These are phyloP conservation scores for Acutogordius australiensis DNA, from an alignment of 2,888 invertebrate genomes.

Conservation along the genomic window DNA sequence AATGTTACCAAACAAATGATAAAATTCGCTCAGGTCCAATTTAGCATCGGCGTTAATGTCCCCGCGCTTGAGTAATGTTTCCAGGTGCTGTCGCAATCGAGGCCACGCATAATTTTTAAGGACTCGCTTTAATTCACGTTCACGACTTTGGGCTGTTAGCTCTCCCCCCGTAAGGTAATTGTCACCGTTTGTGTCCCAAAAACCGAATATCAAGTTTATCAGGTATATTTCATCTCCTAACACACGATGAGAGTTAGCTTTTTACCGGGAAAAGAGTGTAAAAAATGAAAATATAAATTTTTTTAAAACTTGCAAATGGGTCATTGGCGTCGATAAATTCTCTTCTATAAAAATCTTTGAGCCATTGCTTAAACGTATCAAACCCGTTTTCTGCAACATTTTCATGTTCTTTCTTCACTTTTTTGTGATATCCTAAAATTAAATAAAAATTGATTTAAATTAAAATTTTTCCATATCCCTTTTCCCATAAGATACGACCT, in stretches of 20 bases:
- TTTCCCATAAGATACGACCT: too few species aligned
- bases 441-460: too few species aligned
- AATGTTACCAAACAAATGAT: not conserved
- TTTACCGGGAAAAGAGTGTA: not conserved
- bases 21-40: not conserved
- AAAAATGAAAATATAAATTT: not conserved
- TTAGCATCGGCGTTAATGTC: not conserved
- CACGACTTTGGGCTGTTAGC: not conserved
- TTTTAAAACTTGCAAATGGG: not conserved
- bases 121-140: not conserved
- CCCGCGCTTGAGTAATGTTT: not conserved
- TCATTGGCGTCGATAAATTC: not conserved
- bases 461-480: too few species aligned
- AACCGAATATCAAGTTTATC: not conserved
- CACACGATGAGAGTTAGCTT: not conserved
- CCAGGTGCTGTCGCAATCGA: not conserved
- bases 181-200: not conserved
- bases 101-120: not conserved
- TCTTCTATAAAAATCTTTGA: not conserved
- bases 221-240: not conserved
- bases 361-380: not conserved
- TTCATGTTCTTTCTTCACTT: too few species aligned
- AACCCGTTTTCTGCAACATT: not conserved
- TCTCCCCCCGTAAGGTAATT: not conserved
- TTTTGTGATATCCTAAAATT: too few species aligned